These are phyloP conservation scores for Molossus alvarezi DNA, from an alignment of 2,797 vertebrate genomes.

Conservation along the genomic window DNA sequence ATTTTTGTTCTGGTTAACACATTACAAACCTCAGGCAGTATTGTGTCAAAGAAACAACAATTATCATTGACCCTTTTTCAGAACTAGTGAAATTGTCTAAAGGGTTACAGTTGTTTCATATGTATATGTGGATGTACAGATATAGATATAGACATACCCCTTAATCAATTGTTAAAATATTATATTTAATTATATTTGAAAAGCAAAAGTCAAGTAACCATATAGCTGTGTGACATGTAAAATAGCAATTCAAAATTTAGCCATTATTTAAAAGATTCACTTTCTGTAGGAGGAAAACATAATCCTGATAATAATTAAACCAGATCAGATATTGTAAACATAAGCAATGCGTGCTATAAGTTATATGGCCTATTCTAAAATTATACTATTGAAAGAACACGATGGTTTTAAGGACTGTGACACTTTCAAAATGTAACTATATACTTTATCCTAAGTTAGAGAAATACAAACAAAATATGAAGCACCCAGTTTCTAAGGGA, in stretches of 20 bases:
- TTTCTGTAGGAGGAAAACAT: background rate
- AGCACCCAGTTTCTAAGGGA: background rate
- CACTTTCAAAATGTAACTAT: constrained; percentile 10
- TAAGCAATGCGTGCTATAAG: background rate
- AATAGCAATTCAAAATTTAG: constrained; percentile 38
- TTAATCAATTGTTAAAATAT: background rate
- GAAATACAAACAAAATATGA: background rate
- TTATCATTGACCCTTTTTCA: constrained; percentile 40
- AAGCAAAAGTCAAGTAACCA: background rate
- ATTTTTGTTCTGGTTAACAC: constrained; percentile 63
- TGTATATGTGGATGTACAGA: background rate
- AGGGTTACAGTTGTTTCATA: background rate
- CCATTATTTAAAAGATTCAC: constrained; percentile 28
- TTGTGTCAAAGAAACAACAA: constrained; percentile 54
- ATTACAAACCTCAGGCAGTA: constrained; percentile 17
- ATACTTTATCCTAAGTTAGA: background rate
- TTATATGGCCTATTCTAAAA: constrained; percentile 28
- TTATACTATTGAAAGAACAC: background rate
- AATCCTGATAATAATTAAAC: background rate
- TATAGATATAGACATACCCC: background rate
- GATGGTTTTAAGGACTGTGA: background rate
- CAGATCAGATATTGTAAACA: background rate
- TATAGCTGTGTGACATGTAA: background rate
- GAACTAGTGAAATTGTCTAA: background rate
- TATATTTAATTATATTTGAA: constrained; percentile 29